Conservation (phyloP, 2,797 vertebrate genomes). For the Xenopus petersii region DNA sequence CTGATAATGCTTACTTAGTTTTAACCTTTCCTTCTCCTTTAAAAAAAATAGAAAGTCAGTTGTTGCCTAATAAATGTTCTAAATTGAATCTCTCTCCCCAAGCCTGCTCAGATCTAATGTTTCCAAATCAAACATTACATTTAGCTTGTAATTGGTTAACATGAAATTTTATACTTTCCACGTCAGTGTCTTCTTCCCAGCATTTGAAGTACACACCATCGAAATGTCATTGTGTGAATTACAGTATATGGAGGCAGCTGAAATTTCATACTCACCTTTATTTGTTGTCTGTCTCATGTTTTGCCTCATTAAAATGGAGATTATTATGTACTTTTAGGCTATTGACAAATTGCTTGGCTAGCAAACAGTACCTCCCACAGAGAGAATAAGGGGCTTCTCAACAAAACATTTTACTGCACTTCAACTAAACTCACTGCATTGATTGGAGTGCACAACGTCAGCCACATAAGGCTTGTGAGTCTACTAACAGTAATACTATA, state of each 20-base stretch:
- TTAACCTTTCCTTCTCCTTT: no score
- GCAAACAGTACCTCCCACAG: constrained; percentile 29
- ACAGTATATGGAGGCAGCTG: constrained; percentile 29
- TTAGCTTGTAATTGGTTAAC: no score
- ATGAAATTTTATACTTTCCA: no score
- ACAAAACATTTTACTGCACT: constrained; percentile 11
- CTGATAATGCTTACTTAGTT: no score
- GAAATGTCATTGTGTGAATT: constrained; percentile 36
- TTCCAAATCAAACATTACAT: no score
- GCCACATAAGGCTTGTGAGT: not conserved
- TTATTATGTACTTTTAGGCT: constrained; percentile 46
- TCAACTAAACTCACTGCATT: constrained; percentile 26
- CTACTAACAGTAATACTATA: no score
- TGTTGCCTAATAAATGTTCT: no score
- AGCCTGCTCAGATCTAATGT: no score
- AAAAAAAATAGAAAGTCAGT: no score
- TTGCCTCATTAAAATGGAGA: constrained; percentile 47
- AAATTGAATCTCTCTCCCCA: no score
- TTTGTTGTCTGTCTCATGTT: constrained; percentile 32
- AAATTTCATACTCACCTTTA: constrained; percentile 43
- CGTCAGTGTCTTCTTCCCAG: no score
- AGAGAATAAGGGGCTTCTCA: constrained; percentile 22
- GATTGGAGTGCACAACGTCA: constrained; percentile 20
- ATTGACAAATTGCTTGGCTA: constrained; percentile 40
- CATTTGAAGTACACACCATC: not conserved